These are phyloP conservation scores for Perca fluviatilis DNA, from an alignment of 2,113 vertebrate genomes.

Conservation along the genomic window DNA sequence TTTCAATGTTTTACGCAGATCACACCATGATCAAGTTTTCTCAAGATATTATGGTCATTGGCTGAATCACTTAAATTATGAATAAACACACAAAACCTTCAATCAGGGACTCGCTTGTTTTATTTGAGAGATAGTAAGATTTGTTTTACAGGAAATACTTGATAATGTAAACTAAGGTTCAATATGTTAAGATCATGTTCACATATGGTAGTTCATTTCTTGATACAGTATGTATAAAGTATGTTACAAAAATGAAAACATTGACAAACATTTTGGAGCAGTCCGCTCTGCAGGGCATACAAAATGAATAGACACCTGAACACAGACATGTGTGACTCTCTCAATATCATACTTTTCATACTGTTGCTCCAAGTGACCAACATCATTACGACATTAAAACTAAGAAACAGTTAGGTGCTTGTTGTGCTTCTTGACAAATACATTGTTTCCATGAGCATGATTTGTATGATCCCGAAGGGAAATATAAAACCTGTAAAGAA, in stretches of 20 bases:
- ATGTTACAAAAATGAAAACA: background rate
- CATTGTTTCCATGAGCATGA: background rate
- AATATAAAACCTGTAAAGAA: background rate
- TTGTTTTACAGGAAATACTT: conserved; percentile 6
- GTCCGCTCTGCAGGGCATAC: background rate
- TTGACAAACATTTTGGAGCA: background rate
- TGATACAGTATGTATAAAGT: background rate
- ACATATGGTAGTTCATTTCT: background rate
- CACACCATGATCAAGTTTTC: background rate
- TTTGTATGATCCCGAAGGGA: background rate
- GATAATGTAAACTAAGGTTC: background rate
- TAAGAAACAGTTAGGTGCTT: background rate
- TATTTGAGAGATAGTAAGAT: conserved; percentile 58
- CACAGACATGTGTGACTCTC: background rate
- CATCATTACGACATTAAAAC: background rate
- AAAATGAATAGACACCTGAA: background rate
- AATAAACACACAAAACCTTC: conserved; percentile 55
- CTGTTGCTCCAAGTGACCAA: conserved; percentile 3
- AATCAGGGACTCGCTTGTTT: conserved; percentile 42
- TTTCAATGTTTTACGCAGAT: conserved; percentile 28
- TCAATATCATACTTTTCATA: background rate
- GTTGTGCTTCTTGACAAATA: conserved; percentile 19
- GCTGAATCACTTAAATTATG: conserved; percentile 32
- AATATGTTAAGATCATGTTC: conserved; percentile 5
- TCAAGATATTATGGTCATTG: background rate